Evolutionary conservation across 2,113 vertebrate species (phyloP).

Genomic region (Scartelaos histophorus): DNA sequence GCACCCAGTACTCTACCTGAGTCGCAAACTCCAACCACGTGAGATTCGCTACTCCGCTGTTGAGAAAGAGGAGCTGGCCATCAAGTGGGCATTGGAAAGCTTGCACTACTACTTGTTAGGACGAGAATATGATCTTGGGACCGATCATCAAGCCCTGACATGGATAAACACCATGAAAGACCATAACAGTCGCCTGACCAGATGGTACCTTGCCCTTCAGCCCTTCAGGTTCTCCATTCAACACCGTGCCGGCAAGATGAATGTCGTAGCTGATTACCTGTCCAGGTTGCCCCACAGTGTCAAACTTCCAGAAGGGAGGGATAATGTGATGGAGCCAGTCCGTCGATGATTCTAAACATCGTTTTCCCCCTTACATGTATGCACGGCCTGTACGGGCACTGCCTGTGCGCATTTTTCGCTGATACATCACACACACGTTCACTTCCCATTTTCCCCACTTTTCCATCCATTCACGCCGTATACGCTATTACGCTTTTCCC

Average conservation of each 20-base stretch:
- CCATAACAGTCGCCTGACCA: too few species aligned
- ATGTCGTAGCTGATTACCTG: neutral
- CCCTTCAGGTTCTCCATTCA: too few species aligned
- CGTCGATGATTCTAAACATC: too few species aligned
- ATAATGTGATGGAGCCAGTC: too few species aligned
- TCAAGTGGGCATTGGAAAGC: neutral
- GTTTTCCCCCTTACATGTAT: too few species aligned
- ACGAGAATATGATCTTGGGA: neutral
- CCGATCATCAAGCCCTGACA: conserved; percentile 7
- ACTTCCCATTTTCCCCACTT: too few species aligned
- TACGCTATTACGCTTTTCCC: too few species aligned
- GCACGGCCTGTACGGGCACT: too few species aligned
- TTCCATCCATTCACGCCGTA: too few species aligned
- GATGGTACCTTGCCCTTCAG: too few species aligned
- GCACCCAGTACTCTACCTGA: neutral
- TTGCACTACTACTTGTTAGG: neutral
- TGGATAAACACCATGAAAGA: conserved; percentile 2
- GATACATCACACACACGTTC: too few species aligned
- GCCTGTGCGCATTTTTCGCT: too few species aligned
- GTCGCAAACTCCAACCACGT: neutral
- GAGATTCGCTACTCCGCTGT: neutral
- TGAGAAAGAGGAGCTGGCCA: neutral
- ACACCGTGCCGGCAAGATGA: neutral
- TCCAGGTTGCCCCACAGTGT: neutral
- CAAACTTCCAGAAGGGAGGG: neutral